Evolutionary conservation across 1,140 invertebrate genomes (phyloP), one percentile per base, ranked within the genome.

Genomic region (Hetaerina americana): DNA sequence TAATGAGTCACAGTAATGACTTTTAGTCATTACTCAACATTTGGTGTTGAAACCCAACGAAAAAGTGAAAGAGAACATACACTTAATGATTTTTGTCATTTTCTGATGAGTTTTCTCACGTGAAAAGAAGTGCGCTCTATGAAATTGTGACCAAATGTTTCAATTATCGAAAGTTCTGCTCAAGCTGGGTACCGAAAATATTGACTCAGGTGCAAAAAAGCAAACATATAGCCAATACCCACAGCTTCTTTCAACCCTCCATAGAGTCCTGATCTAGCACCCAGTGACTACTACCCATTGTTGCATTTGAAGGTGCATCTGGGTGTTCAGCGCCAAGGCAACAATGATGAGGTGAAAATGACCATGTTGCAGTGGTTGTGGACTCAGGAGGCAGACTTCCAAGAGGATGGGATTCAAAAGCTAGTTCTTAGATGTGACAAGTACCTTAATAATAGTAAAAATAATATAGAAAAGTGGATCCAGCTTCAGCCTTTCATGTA

Each of bases 1-100:
- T 71, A 69, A 71, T 40, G 71, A 69, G 27, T 28, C 66, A 31
- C 74, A 69, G 31, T 68, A 70, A 70, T 67, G 66, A 73, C 26
- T 68, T 28, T 70, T 49, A 73, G 73, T 72, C 67, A 57, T 72
- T 29, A 69, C 1, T 72, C 26, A 72, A 22, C 22, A 15, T 31
- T 69, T 72, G 67, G 66, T 69, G 18, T 26, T 15, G 40, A 66
- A 72, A 72, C 18, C 69, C 27, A 69, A 69, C 27, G 71, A 69
- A 66, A 28, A 66, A 72, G 66, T 72, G 27, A 15, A 40, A 66
- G 71, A 72, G 69, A 72, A 72, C 67, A 40, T 40, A 40, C 31
- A 18, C 31, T 40, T 8, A 18, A 18, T 18, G 6, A 40, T 40
- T 40, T 40, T 18, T 6, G 6, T 18, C 6, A 8, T 40, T 8